phyloP scores from a whole-genome alignment of 2,113 vertebrate genomes.

The Corvus hawaiiensis region DNA sequence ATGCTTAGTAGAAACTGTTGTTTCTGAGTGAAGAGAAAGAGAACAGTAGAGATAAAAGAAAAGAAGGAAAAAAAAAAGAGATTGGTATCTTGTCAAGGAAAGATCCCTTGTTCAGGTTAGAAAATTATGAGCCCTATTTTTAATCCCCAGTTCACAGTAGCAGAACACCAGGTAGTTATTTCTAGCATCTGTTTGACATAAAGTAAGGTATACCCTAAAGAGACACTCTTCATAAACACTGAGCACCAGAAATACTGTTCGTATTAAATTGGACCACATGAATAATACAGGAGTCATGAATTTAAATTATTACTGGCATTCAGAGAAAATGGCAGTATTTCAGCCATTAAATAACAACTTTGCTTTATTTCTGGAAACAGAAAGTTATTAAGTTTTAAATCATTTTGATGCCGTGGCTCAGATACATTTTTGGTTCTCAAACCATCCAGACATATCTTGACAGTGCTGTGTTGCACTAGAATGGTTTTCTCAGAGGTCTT shows the following conservation, averaged over 20 bases:
- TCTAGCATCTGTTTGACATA: slow-evolving; percentile 62
- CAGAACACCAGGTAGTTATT: slow-evolving; percentile 38
- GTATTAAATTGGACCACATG: slow-evolving; percentile 65
- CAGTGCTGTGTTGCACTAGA: neutral
- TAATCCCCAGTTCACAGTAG: slow-evolving; percentile 27
- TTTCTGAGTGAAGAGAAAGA: neutral
- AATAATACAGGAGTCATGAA: slow-evolving; percentile 73
- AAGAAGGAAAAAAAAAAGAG: rapidly evolving
- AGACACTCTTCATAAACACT: slow-evolving; percentile 61
- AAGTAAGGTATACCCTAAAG: slow-evolving; percentile 61
- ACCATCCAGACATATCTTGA: neutral
- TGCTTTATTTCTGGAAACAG: slow-evolving; percentile 71
- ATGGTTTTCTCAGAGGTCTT: neutral
- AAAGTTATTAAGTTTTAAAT: slow-evolving; percentile 75
- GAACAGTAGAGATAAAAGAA: neutral
- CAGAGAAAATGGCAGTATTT: slow-evolving; percentile 65
- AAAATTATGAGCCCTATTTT: slow-evolving; percentile 39
- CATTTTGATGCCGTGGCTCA: neutral
- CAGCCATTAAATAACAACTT: slow-evolving; percentile 70
- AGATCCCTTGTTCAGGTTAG: neutral
- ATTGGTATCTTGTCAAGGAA: neutral
- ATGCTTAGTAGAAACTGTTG: neutral
- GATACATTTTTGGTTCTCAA: neutral
- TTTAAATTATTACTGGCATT: slow-evolving; percentile 71
- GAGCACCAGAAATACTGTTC: slow-evolving; percentile 63